These are phyloP conservation scores for Meteorus colon DNA, from an alignment of 2,888 invertebrate species.

Conservation along the genomic window DNA sequence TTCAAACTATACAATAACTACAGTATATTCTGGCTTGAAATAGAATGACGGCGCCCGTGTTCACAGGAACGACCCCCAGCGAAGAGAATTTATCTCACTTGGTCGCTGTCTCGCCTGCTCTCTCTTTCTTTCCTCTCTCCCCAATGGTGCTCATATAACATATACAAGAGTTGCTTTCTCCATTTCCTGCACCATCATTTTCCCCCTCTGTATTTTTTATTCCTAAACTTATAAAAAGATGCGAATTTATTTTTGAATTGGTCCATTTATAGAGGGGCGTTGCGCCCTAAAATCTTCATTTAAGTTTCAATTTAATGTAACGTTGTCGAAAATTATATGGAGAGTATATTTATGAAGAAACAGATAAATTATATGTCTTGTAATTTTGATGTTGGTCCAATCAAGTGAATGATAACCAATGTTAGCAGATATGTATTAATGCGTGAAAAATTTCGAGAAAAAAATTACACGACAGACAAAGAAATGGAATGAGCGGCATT, in stretches of 20 bases:
- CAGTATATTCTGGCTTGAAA: constrained; percentile 25
- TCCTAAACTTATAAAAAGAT: background rate
- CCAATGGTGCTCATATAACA: background rate
- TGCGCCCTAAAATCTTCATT: background rate
- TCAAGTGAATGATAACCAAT: too few relatives aligned
- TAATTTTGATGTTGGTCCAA: too few relatives aligned
- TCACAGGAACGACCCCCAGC: constrained; percentile 53
- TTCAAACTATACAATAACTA: constrained; percentile 14
- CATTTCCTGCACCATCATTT: background rate
- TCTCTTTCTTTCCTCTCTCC: background rate
- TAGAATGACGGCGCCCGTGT: constrained; percentile 39
- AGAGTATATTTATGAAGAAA: too few relatives aligned
- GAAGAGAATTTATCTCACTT: constrained; percentile 44
- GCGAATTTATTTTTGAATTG: constrained; percentile 22
- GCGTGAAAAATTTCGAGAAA: too few relatives aligned
- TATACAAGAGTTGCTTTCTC: background rate
- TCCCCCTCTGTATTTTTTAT: background rate
- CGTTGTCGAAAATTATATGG: too few relatives aligned
- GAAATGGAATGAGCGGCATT: too few relatives aligned
- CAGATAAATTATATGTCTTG: too few relatives aligned
- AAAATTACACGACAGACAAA: too few relatives aligned
- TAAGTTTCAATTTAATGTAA: too few relatives aligned
- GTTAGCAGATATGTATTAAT: too few relatives aligned
- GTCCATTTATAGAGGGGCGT: background rate
- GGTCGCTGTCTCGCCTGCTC: background rate